Percentiles rank a stretch among this genome's conserved stretches.
These are phyloP conservation scores for Drosophila aldrichi DNA, from an alignment of 2,888 invertebrate species.

Conservation along the genomic window DNA sequence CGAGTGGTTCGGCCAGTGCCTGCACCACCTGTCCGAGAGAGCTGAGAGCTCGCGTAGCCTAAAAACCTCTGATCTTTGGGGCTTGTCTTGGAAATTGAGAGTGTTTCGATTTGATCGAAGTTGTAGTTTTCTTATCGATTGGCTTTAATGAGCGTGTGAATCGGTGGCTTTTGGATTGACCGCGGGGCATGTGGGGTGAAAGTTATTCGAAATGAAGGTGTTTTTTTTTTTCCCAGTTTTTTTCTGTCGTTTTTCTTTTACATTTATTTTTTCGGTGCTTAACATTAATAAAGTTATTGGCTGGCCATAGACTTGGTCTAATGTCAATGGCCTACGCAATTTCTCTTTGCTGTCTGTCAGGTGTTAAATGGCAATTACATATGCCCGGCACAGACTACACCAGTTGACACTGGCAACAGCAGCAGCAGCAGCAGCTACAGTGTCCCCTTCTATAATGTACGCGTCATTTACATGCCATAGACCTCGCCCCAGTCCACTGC, in stretches of 20 bases:
- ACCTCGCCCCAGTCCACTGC: slow-evolving; percentile 68
- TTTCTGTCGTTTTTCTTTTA: background rate
- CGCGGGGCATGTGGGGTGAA: slow-evolving; percentile 66
- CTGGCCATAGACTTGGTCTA: slow-evolving; percentile 17
- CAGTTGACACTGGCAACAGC: slow-evolving; percentile 29
- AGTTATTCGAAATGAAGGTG: slow-evolving; percentile 43
- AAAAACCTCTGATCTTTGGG: slow-evolving; percentile 15
- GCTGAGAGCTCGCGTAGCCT: slow-evolving; percentile 24
- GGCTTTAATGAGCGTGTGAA: slow-evolving; percentile 76
- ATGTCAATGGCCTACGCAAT: slow-evolving; percentile 79
- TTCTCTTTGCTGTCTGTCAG: slow-evolving; percentile 62
- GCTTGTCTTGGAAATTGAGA: slow-evolving; percentile 60
- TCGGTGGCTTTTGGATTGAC: slow-evolving; percentile 34
- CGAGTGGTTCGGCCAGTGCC: slow-evolving; percentile 25
- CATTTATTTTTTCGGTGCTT: slow-evolving; percentile 11
- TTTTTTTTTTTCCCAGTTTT: slow-evolving; percentile 9
- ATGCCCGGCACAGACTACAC: slow-evolving; percentile 68
- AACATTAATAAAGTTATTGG: slow-evolving; percentile 59
- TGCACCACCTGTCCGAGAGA: slow-evolving; percentile 38
- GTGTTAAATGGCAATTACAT: slow-evolving; percentile 73
- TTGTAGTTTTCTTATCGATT: slow-evolving; percentile 39
- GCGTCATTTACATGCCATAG: slow-evolving; percentile 74
- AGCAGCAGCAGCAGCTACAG: slow-evolving; percentile 12
- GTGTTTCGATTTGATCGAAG: slow-evolving; percentile 67
- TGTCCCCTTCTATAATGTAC: slow-evolving; percentile 46